Evolutionary conservation across 1,140 invertebrate species (phyloP).

Genomic region (Rhopalosiphum padi): DNA sequence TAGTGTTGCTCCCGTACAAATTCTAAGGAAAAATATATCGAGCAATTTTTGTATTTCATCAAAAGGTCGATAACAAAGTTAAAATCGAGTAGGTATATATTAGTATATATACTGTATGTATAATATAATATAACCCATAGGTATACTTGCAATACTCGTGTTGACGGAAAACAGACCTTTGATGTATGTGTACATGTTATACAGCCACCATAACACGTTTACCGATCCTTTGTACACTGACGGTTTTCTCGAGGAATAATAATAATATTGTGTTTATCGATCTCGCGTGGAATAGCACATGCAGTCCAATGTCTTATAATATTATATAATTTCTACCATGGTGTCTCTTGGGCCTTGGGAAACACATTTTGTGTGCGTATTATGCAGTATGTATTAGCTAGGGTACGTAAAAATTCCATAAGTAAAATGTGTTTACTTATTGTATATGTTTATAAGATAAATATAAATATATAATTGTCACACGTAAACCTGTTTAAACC

Average conservation of each 20-base stretch:
- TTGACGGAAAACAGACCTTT: not conserved
- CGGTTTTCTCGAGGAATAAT: not conserved
- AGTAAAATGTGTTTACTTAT: not conserved
- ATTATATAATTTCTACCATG: not conserved
- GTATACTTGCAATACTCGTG: not conserved
- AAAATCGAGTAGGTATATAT: not conserved
- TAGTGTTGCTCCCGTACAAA: not conserved
- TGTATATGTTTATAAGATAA: not conserved
- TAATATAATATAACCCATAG: not conserved
- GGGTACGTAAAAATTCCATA: not conserved
- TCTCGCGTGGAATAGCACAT: not conserved
- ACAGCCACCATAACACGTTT: not conserved
- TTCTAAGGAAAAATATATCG: not conserved
- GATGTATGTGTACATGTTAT: not conserved
- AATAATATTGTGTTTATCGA: not conserved
- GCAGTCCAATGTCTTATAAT: not conserved
- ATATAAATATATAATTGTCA: not conserved
- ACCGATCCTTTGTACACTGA: not conserved
- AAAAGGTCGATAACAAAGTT: not conserved
- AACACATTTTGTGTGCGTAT: not conserved
- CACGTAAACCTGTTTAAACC: not conserved
- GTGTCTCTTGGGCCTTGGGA: not conserved
- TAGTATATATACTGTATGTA: not conserved
- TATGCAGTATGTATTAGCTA: not conserved
- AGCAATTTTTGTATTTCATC: not conserved